These are phyloP conservation scores for Formicarius rufipectus DNA, from an alignment of 2,113 vertebrate genomes.

Conservation along the genomic window DNA sequence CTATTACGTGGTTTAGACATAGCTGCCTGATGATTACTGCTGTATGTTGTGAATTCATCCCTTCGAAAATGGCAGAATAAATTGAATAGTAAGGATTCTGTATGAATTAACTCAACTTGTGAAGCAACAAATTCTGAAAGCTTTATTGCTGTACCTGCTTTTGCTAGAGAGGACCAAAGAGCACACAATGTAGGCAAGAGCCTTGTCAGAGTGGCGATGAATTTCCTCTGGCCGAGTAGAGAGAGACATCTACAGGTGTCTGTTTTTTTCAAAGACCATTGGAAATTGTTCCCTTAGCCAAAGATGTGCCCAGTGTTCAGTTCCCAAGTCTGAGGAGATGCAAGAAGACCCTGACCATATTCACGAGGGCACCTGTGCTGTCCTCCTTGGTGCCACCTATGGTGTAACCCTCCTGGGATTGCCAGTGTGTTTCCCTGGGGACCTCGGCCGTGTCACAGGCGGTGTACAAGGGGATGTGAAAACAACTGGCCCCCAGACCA, in stretches of 20 bases:
- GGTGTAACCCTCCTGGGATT: neutral
- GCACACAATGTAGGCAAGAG: accelerated
- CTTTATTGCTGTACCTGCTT: neutral
- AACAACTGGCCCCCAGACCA: neutral
- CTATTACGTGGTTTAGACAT: neutral
- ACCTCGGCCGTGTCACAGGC: accelerated
- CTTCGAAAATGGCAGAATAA: slow-evolving; percentile 17
- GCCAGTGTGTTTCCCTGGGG: neutral
- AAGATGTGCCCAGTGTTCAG: neutral
- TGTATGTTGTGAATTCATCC: neutral
- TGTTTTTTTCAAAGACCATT: neutral
- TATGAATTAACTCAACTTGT: neutral
- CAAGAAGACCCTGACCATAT: neutral
- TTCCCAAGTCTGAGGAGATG: neutral
- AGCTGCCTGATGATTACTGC: neutral
- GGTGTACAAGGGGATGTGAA: accelerated
- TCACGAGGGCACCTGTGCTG: neutral
- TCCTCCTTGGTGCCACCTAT: accelerated
- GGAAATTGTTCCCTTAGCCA: neutral
- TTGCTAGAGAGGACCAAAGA: neutral
- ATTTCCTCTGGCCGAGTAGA: slow-evolving; percentile 1
- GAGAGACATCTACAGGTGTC: slow-evolving; percentile 40
- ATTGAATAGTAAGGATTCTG: neutral
- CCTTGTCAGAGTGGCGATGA: neutral
- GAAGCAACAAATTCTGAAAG: neutral